Conservation (phyloP, 2,797 vertebrate species). For the Heliangelus exortis region DNA sequence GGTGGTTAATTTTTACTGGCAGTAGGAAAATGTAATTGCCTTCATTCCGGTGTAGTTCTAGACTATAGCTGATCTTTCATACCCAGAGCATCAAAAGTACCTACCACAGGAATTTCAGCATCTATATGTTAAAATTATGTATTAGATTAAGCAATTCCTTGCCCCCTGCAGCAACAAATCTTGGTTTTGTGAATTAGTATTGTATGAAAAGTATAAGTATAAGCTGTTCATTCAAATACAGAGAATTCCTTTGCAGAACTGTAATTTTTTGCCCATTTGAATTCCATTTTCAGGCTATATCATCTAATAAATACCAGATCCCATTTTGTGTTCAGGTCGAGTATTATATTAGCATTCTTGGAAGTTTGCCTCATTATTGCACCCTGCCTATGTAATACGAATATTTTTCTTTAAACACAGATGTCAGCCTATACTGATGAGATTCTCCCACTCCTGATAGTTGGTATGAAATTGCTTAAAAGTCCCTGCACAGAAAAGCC, state of each 20-base stretch:
- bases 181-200: background rate
- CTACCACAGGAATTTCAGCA: background rate
- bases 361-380: background rate
- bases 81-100: background rate
- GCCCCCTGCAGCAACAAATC: background rate
- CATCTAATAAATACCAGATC: background rate
- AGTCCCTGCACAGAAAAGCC: background rate
- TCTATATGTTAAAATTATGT: background rate
- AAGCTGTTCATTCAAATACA: background rate
- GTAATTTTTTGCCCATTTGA: background rate
- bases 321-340: background rate
- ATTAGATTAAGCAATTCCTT: background rate
- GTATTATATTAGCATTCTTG: background rate
- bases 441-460: background rate
- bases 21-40: slow-evolving; percentile 2
- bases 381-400: background rate
- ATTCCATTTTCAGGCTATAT: slow-evolving; percentile 2
- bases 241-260: background rate
- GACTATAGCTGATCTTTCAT: background rate
- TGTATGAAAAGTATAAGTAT: background rate
- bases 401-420: slow-evolving; percentile 14
- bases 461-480: background rate
- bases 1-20: slow-evolving; percentile 34
- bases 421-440: slow-evolving; percentile 8
- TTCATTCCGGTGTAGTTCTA: background rate